Evolutionary conservation across 35 echinoderm and acorn worm genomes (phyloP).

Genomic region (Heliocidaris erythrogramma): DNA sequence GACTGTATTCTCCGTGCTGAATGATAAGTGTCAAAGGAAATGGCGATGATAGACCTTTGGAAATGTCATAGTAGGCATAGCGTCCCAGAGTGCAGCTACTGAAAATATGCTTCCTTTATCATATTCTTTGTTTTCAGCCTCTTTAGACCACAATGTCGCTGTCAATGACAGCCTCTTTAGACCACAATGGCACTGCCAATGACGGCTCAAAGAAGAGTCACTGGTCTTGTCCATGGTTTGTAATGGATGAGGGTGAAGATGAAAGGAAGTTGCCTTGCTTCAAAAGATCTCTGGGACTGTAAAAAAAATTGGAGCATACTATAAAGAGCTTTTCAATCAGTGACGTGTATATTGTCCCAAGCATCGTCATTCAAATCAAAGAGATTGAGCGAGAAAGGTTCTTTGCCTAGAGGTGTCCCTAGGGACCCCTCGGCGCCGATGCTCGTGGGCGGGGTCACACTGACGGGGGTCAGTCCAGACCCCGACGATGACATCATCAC

Average conservation of each 20-base stretch:
- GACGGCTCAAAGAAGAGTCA: not conserved
- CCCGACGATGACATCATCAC: slow-evolving; percentile 66
- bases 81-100: not conserved
- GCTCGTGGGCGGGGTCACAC: slow-evolving; percentile 52
- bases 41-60: not conserved
- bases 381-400: slow-evolving; percentile 82
- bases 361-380: slow-evolving; percentile 88
- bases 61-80: not conserved
- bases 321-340: slow-evolving; percentile 53
- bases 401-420: slow-evolving; percentile 63
- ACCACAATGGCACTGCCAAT: not conserved
- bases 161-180: not conserved
- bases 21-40: not conserved
- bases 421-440: slow-evolving; percentile 48
- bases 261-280: not conserved
- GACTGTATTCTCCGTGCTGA: not conserved
- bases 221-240: not conserved
- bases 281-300: not conserved
- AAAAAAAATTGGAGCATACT: not conserved
- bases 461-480: slow-evolving; percentile 63
- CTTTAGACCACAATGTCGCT: not conserved
- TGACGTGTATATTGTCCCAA: slow-evolving; percentile 96
- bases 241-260: not conserved
- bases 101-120: not conserved
- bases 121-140: not conserved